Base-by-base conservation (phyloP, 2,888 invertebrate species). In the Lampropteryx suffumata region DNA sequence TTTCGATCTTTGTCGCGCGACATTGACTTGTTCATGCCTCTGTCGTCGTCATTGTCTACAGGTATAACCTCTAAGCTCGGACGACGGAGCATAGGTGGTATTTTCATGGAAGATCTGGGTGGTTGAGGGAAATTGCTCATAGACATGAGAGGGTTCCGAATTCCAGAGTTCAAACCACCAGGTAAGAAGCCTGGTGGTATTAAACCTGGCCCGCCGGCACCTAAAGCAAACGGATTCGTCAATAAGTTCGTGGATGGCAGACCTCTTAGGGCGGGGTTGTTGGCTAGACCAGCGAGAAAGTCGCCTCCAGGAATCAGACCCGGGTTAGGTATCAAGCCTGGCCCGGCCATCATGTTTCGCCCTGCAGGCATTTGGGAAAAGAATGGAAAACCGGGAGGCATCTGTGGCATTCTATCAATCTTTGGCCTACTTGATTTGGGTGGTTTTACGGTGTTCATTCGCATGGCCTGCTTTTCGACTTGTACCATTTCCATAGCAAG, bases 1-100 rank as follows among this genome's bases (percentile, higher is more conserved):
- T 74, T 77, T 64, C 81, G 75, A 63, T 91, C 80, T 70, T 81
- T 86, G 63, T 91, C 76, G 47, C 85, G 79, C 30, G 73, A 59
- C 67, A 74, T 69, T 41, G 85, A 69, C 61, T 86, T 87, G 66
- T 79, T 81, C 43, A 78, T 71, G 54, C 78, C 75, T 76, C 86
- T 76, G 55, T 85, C 85, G 21, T 84, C 80, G 57, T 92, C 91
- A 59, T 92, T 86, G 35, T 91, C 84, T 57, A 92, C 87, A 34
- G 90, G 82, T 62, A 91, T 90, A 13, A 92, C 89, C 71, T 90
- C 88, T 68, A 92, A 76, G 65, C 92, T 92, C 39, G 92, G 92
- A 32, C 93, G 91, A 45, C 92, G 91, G 49, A 92, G 82, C 76
- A 92, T 87, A 50, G 92, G 87, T 28, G 92, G 92, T 81, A 93